A percentile compares a stretch with the other conserved stretches of the same genome.
Evolutionary conservation across 2,888 invertebrate species (phyloP).

Genomic region (Epistrophe eligans): DNA sequence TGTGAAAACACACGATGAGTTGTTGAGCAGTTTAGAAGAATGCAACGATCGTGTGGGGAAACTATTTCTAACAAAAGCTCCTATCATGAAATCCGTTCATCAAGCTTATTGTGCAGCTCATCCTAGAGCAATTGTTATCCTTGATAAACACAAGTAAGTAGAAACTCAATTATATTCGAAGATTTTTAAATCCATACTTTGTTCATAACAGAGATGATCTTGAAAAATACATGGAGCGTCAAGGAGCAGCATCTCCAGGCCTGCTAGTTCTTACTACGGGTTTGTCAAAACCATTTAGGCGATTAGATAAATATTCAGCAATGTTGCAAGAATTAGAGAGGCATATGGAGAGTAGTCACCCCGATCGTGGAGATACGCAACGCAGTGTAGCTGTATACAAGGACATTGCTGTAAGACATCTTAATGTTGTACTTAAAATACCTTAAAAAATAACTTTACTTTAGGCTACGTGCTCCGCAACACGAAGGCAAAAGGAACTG

Average conservation of each 20-base stretch:
- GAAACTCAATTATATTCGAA: not conserved
- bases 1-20: constrained; percentile 92
- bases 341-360: constrained; percentile 97
- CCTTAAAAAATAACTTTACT: constrained; percentile 63
- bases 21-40: constrained; percentile 91
- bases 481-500: constrained; percentile 96
- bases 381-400: constrained; percentile 97
- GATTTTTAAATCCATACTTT: constrained; percentile 13
- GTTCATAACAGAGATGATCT: constrained; percentile 88
- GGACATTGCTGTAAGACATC: constrained; percentile 93
- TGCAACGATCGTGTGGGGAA: constrained; percentile 94
- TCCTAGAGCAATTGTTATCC: constrained; percentile 96
- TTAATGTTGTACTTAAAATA: not conserved
- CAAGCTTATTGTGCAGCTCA: constrained; percentile 96
- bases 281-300: constrained; percentile 96
- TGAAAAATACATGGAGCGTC: constrained; percentile 94
- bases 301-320: constrained; percentile 97
- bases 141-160: constrained; percentile 95
- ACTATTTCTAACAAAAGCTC: constrained; percentile 93
- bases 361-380: constrained; percentile 98
- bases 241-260: constrained; percentile 93
- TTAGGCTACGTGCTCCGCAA: constrained; percentile 93
- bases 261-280: constrained; percentile 95
- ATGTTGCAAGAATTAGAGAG: constrained; percentile 97
- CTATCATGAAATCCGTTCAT: constrained; percentile 92